These are phyloP conservation scores for Aeoliscus strigatus DNA, from an alignment of 2,797 vertebrate genomes.

Conservation along the genomic window DNA sequence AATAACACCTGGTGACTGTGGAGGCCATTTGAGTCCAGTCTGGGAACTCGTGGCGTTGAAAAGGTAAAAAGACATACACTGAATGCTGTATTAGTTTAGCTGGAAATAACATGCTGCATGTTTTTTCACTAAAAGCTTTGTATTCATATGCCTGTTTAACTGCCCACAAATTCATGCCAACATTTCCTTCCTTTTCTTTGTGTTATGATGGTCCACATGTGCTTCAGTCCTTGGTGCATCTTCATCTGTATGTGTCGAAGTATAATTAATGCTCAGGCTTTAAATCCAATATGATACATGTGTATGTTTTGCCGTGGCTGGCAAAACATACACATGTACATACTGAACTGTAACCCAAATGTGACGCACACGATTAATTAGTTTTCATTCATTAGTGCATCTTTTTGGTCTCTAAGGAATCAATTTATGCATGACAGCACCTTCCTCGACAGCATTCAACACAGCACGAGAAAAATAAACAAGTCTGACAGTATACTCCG, in stretches of 20 bases:
- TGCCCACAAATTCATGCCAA: constrained; percentile 2
- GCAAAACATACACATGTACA: no score
- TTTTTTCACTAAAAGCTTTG: constrained; percentile 2
- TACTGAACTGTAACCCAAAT: constrained; percentile 1
- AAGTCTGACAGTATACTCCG: constrained; percentile 9
- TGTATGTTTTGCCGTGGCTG: no score
- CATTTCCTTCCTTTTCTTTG: background rate
- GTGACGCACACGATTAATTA: constrained; percentile 7
- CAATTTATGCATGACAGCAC: background rate
- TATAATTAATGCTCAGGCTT: constrained; percentile 31
- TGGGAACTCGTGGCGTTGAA: no score
- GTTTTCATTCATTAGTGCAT: constrained; percentile 1
- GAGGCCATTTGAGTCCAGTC: no score
- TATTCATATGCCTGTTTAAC: constrained; percentile 1
- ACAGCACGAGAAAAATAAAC: background rate
- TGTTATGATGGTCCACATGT: constrained; percentile 9
- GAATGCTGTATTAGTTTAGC: background rate
- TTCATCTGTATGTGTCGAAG: constrained; percentile 37
- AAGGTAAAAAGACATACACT: no score
- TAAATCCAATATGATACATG: no score
- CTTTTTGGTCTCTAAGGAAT: background rate
- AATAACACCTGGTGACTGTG: no score
- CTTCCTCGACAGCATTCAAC: no score
- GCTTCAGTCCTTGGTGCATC: background rate
- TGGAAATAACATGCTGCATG: constrained; percentile 13